These are phyloP conservation scores for Peromyscus eremicus DNA, from an alignment of 2,797 vertebrate species.

Conservation along the genomic window DNA sequence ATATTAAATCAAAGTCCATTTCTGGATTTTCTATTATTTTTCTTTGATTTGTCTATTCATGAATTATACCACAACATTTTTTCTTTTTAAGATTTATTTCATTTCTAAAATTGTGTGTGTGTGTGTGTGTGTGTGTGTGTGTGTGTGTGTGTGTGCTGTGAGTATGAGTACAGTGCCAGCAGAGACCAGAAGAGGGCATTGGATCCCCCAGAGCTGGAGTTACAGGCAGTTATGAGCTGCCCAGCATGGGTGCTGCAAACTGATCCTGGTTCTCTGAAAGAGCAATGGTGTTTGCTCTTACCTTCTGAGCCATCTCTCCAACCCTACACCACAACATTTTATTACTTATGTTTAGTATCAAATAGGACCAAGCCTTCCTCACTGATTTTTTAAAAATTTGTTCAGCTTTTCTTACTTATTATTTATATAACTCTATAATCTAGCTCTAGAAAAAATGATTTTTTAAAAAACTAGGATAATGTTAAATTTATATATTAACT, in stretches of 20 bases:
- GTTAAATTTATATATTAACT: constrained; percentile 37
- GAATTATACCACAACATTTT: neutral
- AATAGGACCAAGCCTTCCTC: neutral
- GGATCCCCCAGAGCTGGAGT: neutral
- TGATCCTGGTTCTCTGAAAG: neutral
- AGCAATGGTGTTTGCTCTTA: neutral
- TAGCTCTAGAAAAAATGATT: constrained; percentile 39
- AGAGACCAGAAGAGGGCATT: neutral
- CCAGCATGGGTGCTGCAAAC: neutral
- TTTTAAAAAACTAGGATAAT: constrained; percentile 6
- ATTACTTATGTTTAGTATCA: neutral
- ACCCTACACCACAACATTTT: neutral
- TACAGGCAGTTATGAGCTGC: neutral
- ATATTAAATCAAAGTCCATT: neutral
- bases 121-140: too few relatives aligned
- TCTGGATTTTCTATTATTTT: constrained; percentile 11
- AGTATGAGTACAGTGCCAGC: too few relatives aligned
- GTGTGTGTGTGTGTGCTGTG: too few relatives aligned
- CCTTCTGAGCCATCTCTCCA: neutral
- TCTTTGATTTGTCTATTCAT: neutral
- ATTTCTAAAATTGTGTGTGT: neutral
- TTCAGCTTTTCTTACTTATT: too few relatives aligned
- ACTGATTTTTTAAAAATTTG: neutral
- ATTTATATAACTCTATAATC: neutral
- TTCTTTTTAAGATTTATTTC: neutral